Conservation (phyloP, 2,797 vertebrate genomes). For the Pitangus sulphuratus region DNA sequence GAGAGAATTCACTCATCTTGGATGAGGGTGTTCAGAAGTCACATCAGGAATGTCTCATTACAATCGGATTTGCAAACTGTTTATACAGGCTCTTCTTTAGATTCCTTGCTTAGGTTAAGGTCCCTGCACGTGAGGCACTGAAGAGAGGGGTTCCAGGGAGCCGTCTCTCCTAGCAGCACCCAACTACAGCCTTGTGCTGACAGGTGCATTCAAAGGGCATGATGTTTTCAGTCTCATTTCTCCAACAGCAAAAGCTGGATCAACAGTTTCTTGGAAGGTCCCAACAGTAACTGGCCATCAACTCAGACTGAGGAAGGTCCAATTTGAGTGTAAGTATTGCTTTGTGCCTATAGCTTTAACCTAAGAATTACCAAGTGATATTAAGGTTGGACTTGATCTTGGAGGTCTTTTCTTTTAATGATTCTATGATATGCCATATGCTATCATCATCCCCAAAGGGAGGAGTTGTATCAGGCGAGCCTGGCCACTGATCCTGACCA, state of each 20-base stretch:
- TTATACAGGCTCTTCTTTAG: background rate
- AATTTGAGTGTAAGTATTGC: background rate
- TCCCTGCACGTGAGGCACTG: background rate
- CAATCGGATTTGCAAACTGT: background rate
- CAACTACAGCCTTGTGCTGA: accelerated
- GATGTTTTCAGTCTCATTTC: background rate
- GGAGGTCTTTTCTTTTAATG: background rate
- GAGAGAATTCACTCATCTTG: background rate
- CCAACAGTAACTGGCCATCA: background rate
- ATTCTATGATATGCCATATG: background rate
- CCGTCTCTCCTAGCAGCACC: accelerated
- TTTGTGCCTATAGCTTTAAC: background rate
- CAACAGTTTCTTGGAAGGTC: background rate
- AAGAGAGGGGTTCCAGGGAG: background rate
- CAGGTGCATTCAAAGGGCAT: accelerated
- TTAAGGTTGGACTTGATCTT: background rate
- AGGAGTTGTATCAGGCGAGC: background rate
- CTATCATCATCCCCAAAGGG: background rate
- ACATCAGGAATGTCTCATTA: conserved; percentile 10
- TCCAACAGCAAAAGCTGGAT: background rate
- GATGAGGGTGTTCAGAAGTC: background rate
- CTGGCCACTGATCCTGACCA: background rate
- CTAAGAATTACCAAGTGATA: background rate
- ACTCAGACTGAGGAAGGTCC: background rate
- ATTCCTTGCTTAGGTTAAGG: background rate